Percentiles rank a stretch among this genome's conserved stretches.
These are phyloP conservation scores for Pristis pectinata DNA, from an alignment of 2,797 vertebrate genomes.

Conservation along the genomic window DNA sequence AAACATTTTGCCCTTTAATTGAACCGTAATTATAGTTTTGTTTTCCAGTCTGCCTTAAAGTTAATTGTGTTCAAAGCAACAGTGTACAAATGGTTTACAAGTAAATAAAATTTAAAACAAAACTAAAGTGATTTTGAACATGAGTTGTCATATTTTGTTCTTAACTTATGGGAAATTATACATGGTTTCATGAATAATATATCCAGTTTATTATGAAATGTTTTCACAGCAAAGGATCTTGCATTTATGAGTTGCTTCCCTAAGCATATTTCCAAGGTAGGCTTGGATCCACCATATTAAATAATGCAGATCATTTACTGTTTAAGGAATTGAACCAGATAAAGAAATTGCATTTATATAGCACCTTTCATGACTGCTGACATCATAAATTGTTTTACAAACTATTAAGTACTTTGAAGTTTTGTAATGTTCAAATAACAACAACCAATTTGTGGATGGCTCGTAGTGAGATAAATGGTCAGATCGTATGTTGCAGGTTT, in stretches of 20 bases:
- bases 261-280: neutral
- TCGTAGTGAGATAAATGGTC: neutral
- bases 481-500: neutral
- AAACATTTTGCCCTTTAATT: neutral
- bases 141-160: neutral
- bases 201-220: neutral
- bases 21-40: neutral
- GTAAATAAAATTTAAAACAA: neutral
- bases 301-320: neutral
- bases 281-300: neutral
- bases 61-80: neutral
- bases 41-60: neutral
- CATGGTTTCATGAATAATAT: slow-evolving; percentile 17
- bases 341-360: neutral
- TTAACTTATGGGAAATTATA: slow-evolving; percentile 14
- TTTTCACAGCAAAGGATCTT: slow-evolving; percentile 14
- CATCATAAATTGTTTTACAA: neutral
- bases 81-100: neutral
- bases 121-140: slow-evolving; percentile 7
- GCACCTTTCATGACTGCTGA: neutral
- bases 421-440: neutral
- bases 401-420: neutral
- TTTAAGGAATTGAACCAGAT: neutral
- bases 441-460: neutral
- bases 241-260: neutral